phyloP scores from a whole-genome alignment of 2,113 vertebrate genomes.

The Brachyistius frenatus region DNA sequence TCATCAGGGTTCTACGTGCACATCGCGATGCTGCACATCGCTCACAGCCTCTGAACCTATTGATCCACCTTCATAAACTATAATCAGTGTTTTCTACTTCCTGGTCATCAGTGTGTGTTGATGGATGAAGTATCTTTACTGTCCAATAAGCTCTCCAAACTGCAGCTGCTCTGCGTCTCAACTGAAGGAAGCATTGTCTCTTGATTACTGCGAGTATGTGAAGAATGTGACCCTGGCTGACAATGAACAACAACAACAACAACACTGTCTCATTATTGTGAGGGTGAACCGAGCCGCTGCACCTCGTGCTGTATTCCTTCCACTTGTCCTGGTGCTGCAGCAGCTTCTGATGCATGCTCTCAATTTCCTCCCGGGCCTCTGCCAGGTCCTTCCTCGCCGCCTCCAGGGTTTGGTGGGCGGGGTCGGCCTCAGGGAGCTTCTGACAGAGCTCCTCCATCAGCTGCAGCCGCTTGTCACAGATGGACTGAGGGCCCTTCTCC shows the following conservation, averaged over 20 bases:
- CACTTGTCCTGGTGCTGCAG: conserved; percentile 91
- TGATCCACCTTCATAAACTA: too few species aligned
- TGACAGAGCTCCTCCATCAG: conserved; percentile 93
- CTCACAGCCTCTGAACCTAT: too few species aligned
- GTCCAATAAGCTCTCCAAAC: background rate
- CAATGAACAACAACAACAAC: background rate
- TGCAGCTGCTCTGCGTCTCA: background rate
- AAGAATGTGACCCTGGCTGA: conserved; percentile 7
- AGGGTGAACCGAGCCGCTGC: too few species aligned
- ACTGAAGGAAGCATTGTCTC: conserved; percentile 10
- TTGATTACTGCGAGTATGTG: conserved; percentile 24
- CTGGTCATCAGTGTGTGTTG: too few species aligned
- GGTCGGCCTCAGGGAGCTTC: conserved; percentile 90
- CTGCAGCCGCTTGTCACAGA: conserved; percentile 92
- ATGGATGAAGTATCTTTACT: background rate
- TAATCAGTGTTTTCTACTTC: too few species aligned
- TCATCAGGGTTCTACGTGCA: too few species aligned
- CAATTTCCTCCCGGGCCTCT: conserved; percentile 88
- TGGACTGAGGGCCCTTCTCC: conserved; percentile 90
- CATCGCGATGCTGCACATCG: too few species aligned
- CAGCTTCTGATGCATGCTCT: conserved; percentile 85
- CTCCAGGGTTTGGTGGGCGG: conserved; percentile 83
- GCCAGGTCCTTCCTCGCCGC: conserved; percentile 80
- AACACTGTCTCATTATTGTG: background rate
- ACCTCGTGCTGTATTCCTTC: conserved; percentile 91